Base-by-base conservation (phyloP, 2,797 vertebrate species). In the Scarus forsteni region DNA sequence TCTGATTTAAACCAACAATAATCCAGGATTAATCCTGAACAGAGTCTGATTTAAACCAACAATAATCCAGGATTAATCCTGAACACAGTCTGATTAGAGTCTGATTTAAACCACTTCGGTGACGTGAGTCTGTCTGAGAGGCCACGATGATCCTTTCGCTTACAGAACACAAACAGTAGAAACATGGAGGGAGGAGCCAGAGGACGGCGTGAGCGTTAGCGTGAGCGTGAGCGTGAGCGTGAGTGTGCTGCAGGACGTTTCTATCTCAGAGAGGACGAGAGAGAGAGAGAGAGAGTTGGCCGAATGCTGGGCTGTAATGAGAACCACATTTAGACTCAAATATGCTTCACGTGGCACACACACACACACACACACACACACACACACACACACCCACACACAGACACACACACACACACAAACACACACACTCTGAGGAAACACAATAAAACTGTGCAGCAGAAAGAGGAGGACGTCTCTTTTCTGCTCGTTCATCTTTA, bases 281-380 rank as follows among this genome's bases (percentile, higher is more conserved):
- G 11, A 52, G 39, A 45, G 40, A 19, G 43, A 59, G 51, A 19
- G 87, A 92, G 92, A 89, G 90, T 95, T 92, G 85, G 92, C 92
- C 94, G 91, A 95, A 94, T 81, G 89, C 90, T 93, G 92, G 93
- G 92, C 77, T 86, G 86, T 95, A 95, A 96, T 92, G 93, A 94
- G 93, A 96, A 95, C 92, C 94, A 95, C 94, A 95, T 96, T 96
- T 91, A 94, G 80, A 74, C 87, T 89, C 92, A 95, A 95, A 94
- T 89, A 89, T 92, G 90, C 92, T 84, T 81, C 66, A 92, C 85
- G 88, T 90, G 88, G 90, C 85, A 89, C 62, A 43, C 64, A 43
- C n/a, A n/a, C n/a, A n/a, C n/a, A n/a, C n/a, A n/a, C n/a, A n/a
- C n/a, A n/a, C n/a, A n/a, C n/a, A n/a, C 62, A 55, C 62, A 62